Conservation (phyloP, 2,113 vertebrate genomes). For the Lycaon pictus region DNA sequence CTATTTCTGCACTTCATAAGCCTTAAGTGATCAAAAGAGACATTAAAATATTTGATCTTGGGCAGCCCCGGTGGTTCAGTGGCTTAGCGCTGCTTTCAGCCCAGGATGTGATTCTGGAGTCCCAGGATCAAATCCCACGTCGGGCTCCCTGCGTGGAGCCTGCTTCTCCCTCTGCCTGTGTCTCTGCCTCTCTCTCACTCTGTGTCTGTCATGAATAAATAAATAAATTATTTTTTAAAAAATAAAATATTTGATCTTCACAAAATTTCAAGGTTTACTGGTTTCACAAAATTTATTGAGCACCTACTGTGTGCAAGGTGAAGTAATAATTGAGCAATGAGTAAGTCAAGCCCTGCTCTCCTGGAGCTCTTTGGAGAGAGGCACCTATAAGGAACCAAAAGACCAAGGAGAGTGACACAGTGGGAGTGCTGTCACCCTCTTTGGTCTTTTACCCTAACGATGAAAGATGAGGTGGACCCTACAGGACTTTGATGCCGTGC, state of each 20-base stretch:
- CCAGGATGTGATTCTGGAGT: too few relatives aligned
- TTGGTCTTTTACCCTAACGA: neutral
- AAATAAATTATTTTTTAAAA: too few relatives aligned
- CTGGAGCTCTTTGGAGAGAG: neutral
- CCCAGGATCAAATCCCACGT: too few relatives aligned
- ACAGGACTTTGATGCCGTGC: neutral
- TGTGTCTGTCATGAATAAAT: too few relatives aligned
- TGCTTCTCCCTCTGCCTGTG: too few relatives aligned
- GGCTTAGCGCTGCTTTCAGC: too few relatives aligned
- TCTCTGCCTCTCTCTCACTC: too few relatives aligned
- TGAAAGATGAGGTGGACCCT: neutral
- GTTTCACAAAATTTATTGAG: constrained; percentile 16
- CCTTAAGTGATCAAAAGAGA: constrained; percentile 1
- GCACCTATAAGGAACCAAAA: neutral
- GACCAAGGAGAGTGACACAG: neutral
- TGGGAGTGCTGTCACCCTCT: neutral
- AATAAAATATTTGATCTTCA: constrained; percentile 20
- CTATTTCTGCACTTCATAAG: constrained; percentile 1
- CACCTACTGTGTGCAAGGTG: neutral
- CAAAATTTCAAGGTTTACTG: constrained; percentile 30
- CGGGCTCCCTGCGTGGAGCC: too few relatives aligned
- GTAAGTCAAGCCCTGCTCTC: neutral
- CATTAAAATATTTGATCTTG: constrained; percentile 31
- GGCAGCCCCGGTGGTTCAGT: too few relatives aligned
- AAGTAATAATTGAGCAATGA: neutral